Evolutionary conservation across 2,888 invertebrate species (phyloP), one percentile per base, ranked within the genome.

Genomic region (Conistra vaccinii): DNA sequence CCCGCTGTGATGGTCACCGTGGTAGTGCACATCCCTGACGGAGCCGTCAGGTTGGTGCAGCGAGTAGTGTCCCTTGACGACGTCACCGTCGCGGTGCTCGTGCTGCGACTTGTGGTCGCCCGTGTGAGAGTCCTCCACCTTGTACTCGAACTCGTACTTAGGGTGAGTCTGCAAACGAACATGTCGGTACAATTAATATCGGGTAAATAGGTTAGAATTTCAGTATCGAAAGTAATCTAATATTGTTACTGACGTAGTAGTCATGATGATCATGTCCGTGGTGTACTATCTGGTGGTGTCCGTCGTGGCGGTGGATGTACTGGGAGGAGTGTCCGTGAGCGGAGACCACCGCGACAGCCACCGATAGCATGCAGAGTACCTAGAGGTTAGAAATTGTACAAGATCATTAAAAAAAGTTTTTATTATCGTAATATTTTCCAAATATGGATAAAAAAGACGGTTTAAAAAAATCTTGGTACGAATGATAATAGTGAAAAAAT

Each of bases 91-190:
- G 57, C 95, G 93, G 51, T 89, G 88, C 88, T 97, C 97, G 78
- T 96, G 95, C 88, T 96, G 96, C 45, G 93, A 91, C 90, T 97
- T 96, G 87, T 94, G 92, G 89, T 97, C 97, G 23, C 96, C 96
- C 45, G 97, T 97, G 89, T 97, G 96, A 17, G 93, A 93, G 83
- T 97, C 97, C 78, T 95, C 92, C n/a, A 96, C 96, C 48, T 97
- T 96, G 88, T 97, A 97, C 75, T 95, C 93, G 90, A 95, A 97
- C 76, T 96, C 93, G 91, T 97, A 97, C 86, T 95, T 95, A 51
- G 97, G 97, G 89, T 96, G 93, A 35, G 95, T 89, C 92, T 93
- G 83, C 39, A 39, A 63, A 63, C 12, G 9, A 63, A 69, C 23
- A 23, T 5, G 0, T 62, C 3, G 57, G 9, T 42, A 26, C 3